These are phyloP conservation scores for Hydrophis major DNA, from an alignment of 2,797 vertebrate species.

Conservation along the genomic window DNA sequence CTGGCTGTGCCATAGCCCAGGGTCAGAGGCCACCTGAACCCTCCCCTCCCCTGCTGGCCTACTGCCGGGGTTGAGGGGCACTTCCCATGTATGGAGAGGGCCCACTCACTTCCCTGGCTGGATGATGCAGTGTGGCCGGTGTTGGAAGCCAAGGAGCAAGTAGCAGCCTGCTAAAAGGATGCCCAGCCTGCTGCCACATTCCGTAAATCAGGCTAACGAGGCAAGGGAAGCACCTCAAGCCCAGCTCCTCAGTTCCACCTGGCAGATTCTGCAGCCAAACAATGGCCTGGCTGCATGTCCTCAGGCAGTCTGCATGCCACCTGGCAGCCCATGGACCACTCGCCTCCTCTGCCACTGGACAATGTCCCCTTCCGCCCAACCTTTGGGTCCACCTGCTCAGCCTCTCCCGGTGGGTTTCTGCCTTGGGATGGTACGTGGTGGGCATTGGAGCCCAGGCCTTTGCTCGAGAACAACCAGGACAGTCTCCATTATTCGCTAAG, in stretches of 20 bases:
- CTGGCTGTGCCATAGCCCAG: background rate
- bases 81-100: background rate
- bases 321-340: constrained; percentile 49
- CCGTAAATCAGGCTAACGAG: constrained; percentile 80
- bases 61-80: rapidly evolving
- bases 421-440: background rate
- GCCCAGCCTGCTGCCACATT: constrained; percentile 68
- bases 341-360: constrained; percentile 32
- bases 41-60: background rate
- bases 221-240: constrained; percentile 57
- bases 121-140: constrained; percentile 69
- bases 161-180: constrained; percentile 67
- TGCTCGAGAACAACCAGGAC: background rate
- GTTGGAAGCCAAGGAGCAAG: constrained; percentile 77
- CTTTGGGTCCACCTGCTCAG: background rate
- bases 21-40: background rate
- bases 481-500: background rate
- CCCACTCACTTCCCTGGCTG: constrained; percentile 49
- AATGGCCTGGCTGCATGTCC: background rate
- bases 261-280: constrained; percentile 48
- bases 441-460: background rate
- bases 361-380: background rate
- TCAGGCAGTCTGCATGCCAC: constrained; percentile 21
- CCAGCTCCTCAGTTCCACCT: constrained; percentile 52
- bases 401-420: background rate